phyloP scores from a whole-genome alignment of 1,140 invertebrate genomes.

The Zaprionus inermis region DNA sequence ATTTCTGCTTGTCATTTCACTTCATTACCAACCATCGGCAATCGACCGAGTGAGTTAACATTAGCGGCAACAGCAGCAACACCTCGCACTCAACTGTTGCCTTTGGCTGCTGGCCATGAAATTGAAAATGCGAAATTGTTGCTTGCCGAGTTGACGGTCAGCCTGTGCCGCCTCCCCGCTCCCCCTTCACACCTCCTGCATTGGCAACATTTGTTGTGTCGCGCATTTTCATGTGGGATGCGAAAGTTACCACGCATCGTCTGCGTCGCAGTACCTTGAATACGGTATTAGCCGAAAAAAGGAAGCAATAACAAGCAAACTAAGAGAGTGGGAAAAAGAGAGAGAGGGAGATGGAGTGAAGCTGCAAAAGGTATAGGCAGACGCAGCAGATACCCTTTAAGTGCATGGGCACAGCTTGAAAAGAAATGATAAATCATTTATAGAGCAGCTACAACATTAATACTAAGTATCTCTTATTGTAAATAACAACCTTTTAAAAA shows the following conservation, averaged over 20 bases:
- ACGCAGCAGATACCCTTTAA: background rate
- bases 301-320: constrained; percentile 5
- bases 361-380: background rate
- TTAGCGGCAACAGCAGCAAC: constrained; percentile 11
- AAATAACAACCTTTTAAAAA: too few species aligned
- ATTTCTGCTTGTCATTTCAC: constrained; percentile 62
- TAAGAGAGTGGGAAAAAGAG: background rate
- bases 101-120: constrained; percentile 70
- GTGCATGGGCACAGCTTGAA: background rate
- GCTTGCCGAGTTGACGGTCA: constrained; percentile 58
- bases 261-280: constrained; percentile 37
- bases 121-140: constrained; percentile 71
- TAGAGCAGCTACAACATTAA: background rate
- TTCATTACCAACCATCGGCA: constrained; percentile 58
- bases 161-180: constrained; percentile 2
- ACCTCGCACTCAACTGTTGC: constrained; percentile 54
- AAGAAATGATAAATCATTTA: background rate
- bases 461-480: too few species aligned
- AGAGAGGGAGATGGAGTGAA: background rate
- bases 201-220: constrained; percentile 32
- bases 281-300: constrained; percentile 33
- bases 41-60: constrained; percentile 47
- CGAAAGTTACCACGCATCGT: constrained; percentile 30
- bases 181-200: background rate
- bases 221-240: constrained; percentile 49